Conservation (phyloP, 2,797 vertebrate genomes). For the Nannoperca obscura region DNA sequence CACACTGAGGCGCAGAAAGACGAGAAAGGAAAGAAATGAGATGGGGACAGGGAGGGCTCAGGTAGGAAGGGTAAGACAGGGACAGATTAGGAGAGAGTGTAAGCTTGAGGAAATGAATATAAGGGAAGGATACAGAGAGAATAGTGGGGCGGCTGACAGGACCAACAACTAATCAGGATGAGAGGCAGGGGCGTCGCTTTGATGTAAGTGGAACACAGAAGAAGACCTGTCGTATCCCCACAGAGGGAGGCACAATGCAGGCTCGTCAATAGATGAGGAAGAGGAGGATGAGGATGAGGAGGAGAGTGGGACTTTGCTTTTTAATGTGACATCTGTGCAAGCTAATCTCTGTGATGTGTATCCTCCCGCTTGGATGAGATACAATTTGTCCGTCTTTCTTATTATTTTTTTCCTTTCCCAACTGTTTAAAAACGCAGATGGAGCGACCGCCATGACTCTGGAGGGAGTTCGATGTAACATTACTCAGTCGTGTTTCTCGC, state of each 20-base stretch:
- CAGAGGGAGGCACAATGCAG: conserved; percentile 39
- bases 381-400: conserved; percentile 34
- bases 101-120: conserved; percentile 23
- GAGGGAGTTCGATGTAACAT: conserved; percentile 65
- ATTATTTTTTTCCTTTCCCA: conserved; percentile 5
- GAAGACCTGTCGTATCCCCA: conserved; percentile 33
- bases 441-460: conserved; percentile 59
- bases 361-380: conserved; percentile 64
- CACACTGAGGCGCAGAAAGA: not conserved
- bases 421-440: conserved; percentile 56
- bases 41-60: conserved; percentile 25
- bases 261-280: conserved; percentile 28
- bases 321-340: conserved; percentile 70
- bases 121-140: not conserved
- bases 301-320: conserved; percentile 68
- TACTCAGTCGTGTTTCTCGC: conserved; percentile 15
- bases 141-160: conserved; percentile 17
- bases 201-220: conserved; percentile 55
- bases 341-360: conserved; percentile 59
- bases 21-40: conserved; percentile 18
- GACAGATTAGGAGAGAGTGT: conserved; percentile 4
- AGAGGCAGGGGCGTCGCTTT: conserved; percentile 61
- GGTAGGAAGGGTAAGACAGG: not conserved
- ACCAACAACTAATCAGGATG: conserved; percentile 60
- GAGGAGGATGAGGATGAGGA: conserved; percentile 56